phyloP scores from a whole-genome alignment of 2,888 invertebrate species.

The Perithous albicinctus region DNA sequence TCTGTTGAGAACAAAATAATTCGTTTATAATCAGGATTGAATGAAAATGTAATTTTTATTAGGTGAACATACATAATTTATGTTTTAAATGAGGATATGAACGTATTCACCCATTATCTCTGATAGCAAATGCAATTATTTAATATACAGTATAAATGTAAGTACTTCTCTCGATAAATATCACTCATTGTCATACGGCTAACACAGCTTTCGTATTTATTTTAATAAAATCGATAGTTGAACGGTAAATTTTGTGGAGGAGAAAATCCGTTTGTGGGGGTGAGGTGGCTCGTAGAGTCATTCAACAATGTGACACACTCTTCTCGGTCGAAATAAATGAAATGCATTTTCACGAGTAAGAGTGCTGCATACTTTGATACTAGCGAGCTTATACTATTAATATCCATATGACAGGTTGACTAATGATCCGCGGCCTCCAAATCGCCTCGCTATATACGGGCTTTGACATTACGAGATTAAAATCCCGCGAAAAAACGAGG shows the following conservation, averaged over 20 bases:
- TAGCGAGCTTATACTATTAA: constrained; percentile 80
- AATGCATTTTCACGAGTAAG: constrained; percentile 81
- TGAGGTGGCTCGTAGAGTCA: constrained; percentile 74
- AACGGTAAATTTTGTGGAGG: constrained; percentile 42
- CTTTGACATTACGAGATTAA: constrained; percentile 85
- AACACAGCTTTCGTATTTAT: constrained; percentile 52
- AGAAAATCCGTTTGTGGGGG: constrained; percentile 24
- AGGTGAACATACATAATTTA: neutral
- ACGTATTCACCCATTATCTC: neutral
- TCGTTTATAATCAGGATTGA: too few relatives aligned
- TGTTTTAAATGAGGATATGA: neutral
- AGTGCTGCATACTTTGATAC: constrained; percentile 81
- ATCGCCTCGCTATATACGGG: constrained; percentile 67
- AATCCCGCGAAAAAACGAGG: constrained; percentile 72
- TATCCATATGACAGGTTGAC: constrained; percentile 84
- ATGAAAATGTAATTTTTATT: neutral
- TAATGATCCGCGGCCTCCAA: constrained; percentile 81
- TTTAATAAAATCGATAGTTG: constrained; percentile 55
- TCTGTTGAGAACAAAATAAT: too few relatives aligned
- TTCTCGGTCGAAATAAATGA: constrained; percentile 78
- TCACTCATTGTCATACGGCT: constrained; percentile 32
- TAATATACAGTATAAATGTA: too few relatives aligned
- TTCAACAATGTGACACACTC: constrained; percentile 84
- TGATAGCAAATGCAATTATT: neutral
- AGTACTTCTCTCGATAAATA: constrained; percentile 37